These are phyloP conservation scores for Tortricodes alternella DNA, from an alignment of 2,888 invertebrate species.

Conservation along the genomic window DNA sequence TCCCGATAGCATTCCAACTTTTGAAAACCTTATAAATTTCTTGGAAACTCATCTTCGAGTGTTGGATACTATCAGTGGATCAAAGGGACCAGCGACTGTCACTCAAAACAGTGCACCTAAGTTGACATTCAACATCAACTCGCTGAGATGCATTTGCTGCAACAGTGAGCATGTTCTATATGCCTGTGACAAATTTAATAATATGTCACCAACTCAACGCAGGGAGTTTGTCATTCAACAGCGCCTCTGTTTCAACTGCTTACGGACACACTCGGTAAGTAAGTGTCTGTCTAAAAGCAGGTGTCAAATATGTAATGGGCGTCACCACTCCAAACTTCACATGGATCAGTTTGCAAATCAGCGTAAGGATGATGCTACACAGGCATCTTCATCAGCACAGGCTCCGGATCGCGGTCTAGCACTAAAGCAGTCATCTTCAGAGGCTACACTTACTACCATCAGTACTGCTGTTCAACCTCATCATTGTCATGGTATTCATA, in stretches of 20 bases:
- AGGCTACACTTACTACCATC: not conserved
- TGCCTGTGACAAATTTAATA: not conserved
- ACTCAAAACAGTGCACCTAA: not conserved
- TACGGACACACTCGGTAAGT: not conserved
- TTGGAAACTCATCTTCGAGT: conserved; percentile 1
- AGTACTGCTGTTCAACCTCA: not conserved
- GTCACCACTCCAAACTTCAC: not conserved
- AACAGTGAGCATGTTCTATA: not conserved
- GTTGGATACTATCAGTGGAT: not conserved
- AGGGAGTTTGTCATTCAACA: no score
- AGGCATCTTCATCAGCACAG: not conserved
- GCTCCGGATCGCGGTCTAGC: no score
- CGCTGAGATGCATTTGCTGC: not conserved
- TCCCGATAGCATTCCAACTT: no score
- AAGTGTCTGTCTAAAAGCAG: not conserved
- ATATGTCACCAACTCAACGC: no score
- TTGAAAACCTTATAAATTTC: not conserved
- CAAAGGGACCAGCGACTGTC: not conserved
- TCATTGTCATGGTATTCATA: not conserved
- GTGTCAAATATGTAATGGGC: not conserved
- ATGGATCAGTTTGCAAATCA: not conserved
- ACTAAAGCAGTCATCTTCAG: not conserved
- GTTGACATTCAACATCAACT: no score
- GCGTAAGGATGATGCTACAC: not conserved
- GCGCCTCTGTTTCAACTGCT: not conserved